Evolutionary conservation across 2,797 vertebrate species (phyloP), one percentile per base, ranked within the genome.

Genomic region (Balearica regulorum): DNA sequence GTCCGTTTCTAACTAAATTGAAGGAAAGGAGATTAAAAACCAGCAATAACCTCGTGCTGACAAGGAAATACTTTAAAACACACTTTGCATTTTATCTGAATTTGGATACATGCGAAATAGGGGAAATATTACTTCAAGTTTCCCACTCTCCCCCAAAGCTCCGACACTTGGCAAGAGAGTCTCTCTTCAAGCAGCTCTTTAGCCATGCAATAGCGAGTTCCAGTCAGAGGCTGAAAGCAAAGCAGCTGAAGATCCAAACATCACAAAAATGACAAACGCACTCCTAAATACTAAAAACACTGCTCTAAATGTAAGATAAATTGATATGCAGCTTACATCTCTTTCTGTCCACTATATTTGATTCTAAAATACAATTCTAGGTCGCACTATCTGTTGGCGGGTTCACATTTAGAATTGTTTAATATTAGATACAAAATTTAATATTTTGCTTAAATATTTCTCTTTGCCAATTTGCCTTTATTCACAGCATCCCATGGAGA

Each of bases 261-360:
- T 29, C 46, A 55, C 6, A 43, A 61, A 84, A 81, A 24, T 0
- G 0, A 76, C 25, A 80, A 62, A 68, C 1, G 3, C 31, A 39
- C 24, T 64, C 60, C 82, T 53, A 46, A 94, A 84, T 54, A 49
- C 29, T 61, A 78, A 94, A 92, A 79, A 64, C 43, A 43, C 3
- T 31, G 6, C 28, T 53, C 46, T 43, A 69, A 78, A 46, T 44
- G 24, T 2, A 51, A 57, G 9, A 24, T 8, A 69, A 84, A 82
- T 8, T 58, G 20, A 78, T 25, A 76, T 0, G 2, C 25, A 79
- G 51, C 16, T 77, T 58, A 13, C 13, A 10, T n/a, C 18, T 17
- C 44, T 62, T 60, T 91, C 55, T 77, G 22, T 16, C 35, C 48
- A 35, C n/a, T 13, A 3, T 10, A 65, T 84, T 81, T 82, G 13